Evolutionary conservation across 1,140 invertebrate genomes (phyloP).

Genomic region (Conopomorpha cramerella): DNA sequence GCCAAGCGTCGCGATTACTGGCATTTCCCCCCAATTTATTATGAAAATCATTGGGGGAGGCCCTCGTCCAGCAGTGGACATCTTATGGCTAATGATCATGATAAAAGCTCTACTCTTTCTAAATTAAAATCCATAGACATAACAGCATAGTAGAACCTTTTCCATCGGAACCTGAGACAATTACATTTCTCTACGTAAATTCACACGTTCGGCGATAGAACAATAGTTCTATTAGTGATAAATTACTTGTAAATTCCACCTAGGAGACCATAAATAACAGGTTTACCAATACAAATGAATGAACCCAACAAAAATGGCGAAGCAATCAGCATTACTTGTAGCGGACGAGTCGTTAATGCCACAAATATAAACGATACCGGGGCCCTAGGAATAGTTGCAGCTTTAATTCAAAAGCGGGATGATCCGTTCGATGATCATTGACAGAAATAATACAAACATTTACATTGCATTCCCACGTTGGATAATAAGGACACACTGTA

Average conservation of each 20-base stretch:
- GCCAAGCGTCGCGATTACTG: too few species aligned
- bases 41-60: too few species aligned
- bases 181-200: too few species aligned
- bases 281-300: background rate
- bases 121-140: background rate
- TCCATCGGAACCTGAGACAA: too few species aligned
- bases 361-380: background rate
- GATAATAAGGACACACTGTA: too few species aligned
- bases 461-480: too few species aligned
- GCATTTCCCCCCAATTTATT: too few species aligned
- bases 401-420: background rate
- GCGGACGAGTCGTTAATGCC: background rate
- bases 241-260: background rate
- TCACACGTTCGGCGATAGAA: too few species aligned
- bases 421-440: background rate
- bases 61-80: too few species aligned
- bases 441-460: background rate
- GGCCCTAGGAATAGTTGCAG: too few species aligned
- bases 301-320: background rate
- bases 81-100: background rate
- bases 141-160: too few species aligned
- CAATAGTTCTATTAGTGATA: background rate
- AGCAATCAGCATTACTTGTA: background rate
- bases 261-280: background rate
- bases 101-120: background rate